phyloP scores from a whole-genome alignment of 2,113 vertebrate species.

The Sorex araneus region DNA sequence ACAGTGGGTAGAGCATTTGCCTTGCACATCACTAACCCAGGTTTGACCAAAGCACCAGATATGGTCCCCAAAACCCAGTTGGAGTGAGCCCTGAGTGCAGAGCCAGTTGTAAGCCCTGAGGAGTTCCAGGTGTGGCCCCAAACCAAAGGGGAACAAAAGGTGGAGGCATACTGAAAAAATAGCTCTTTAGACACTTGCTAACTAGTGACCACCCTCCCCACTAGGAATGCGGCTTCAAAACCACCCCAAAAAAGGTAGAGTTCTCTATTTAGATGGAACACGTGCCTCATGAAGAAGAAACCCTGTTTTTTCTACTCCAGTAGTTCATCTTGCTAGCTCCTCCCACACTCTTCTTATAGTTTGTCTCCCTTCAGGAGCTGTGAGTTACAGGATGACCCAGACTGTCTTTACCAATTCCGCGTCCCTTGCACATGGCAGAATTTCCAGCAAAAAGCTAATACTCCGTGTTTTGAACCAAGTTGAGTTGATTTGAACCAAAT shows the following conservation, averaged over 20 bases:
- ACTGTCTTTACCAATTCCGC: not conserved
- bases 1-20: no score
- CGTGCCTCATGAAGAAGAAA: not conserved
- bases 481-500: constrained; percentile 34
- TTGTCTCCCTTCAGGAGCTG: not conserved
- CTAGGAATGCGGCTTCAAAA: not conserved
- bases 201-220: not conserved
- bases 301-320: not conserved
- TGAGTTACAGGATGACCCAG: not conserved
- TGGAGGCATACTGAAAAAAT: not conserved
- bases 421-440: not conserved
- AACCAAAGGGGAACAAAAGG: not conserved
- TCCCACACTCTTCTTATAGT: not conserved
- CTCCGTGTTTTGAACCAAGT: constrained; percentile 35
- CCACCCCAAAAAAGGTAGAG: not conserved
- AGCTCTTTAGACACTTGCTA: not conserved
- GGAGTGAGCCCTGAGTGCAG: no score
- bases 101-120: no score
- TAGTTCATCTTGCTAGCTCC: not conserved
- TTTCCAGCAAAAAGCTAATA: not conserved
- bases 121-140: no score
- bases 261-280: not conserved
- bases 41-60: no score
- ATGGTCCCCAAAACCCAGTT: no score
- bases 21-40: no score